These are phyloP conservation scores for Trididemnum nubilum DNA, from an alignment of 23 tunicate genomes.

Conservation along the genomic window DNA sequence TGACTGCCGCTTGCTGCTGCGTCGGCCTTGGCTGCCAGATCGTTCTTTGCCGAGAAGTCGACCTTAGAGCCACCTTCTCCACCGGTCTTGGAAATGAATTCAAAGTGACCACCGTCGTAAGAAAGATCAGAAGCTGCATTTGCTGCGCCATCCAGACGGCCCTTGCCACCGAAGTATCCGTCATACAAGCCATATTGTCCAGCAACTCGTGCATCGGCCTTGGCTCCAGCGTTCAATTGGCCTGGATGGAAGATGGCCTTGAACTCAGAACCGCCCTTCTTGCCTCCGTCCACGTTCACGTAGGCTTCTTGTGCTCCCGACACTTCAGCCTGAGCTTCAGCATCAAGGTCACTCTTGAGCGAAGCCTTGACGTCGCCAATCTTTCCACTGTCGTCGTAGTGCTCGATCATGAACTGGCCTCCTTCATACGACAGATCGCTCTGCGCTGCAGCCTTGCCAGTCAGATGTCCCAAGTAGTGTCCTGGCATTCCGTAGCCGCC, in stretches of 20 bases:
- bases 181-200: neutral
- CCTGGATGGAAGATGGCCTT: conserved; percentile 14
- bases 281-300: neutral
- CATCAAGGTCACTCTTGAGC: neutral
- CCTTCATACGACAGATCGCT: neutral
- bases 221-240: neutral
- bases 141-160: neutral
- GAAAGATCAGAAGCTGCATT: neutral
- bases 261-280: conserved; percentile 1
- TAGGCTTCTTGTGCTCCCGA: conserved; percentile 7
- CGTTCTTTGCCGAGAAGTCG: conserved; percentile 1
- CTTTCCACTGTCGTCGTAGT: neutral
- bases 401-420: neutral
- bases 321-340: neutral
- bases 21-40: conserved; percentile 1
- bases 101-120: neutral
- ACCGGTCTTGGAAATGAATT: conserved; percentile 1
- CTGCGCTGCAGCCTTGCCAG: conserved; percentile 14
- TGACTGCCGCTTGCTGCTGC: conserved; percentile 10
- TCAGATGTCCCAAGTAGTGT: neutral
- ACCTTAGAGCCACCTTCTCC: neutral
- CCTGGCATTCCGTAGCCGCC: conserved; percentile 16
- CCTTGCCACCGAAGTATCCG: conserved; percentile 29
- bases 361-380: conserved; percentile 1
- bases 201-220: neutral